A percentile compares a stretch with the other conserved stretches of the same genome.
These are phyloP conservation scores for Hololepta plana DNA, from an alignment of 2,888 invertebrate genomes.

Conservation along the genomic window DNA sequence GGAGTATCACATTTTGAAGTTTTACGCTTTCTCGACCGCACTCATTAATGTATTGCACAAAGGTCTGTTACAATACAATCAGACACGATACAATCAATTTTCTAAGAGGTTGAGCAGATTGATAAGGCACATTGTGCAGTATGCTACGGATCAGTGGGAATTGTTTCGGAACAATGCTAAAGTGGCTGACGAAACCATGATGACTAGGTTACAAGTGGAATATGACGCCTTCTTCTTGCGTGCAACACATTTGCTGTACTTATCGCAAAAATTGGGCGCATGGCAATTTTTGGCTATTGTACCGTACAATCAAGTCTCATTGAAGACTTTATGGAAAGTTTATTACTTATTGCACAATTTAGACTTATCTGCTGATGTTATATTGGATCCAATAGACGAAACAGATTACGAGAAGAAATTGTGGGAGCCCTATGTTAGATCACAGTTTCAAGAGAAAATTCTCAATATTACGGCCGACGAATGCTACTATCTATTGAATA, in stretches of 20 bases:
- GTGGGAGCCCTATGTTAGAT: constrained; percentile 29
- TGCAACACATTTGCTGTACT: constrained; percentile 49
- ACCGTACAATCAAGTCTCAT: constrained; percentile 43
- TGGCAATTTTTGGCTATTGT: constrained; percentile 69
- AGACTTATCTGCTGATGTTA: constrained; percentile 21
- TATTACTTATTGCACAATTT: constrained; percentile 42
- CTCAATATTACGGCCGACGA: constrained; percentile 48
- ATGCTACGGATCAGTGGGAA: constrained; percentile 53
- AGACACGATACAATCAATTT: constrained; percentile 47
- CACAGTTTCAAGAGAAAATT: constrained; percentile 45
- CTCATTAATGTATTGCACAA: constrained; percentile 41
- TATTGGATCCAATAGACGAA: constrained; percentile 16
- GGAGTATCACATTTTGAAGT: constrained; percentile 41
- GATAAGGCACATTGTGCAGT: constrained; percentile 52
- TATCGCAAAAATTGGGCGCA: constrained; percentile 51
- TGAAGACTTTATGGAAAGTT: constrained; percentile 42
- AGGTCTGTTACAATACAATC: constrained; percentile 47
- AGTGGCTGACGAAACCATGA: constrained; percentile 28
- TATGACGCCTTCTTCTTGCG: constrained; percentile 55
- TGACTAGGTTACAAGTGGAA: constrained; percentile 45
- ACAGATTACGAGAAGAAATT: constrained; percentile 30
- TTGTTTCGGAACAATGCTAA: constrained; percentile 13
- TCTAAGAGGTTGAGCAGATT: constrained; percentile 48
- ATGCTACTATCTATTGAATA: constrained; percentile 56
- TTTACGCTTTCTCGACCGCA: constrained; percentile 51